phyloP scores from a whole-genome alignment of 2,888 invertebrate species.

The Parnassius smintheus region DNA sequence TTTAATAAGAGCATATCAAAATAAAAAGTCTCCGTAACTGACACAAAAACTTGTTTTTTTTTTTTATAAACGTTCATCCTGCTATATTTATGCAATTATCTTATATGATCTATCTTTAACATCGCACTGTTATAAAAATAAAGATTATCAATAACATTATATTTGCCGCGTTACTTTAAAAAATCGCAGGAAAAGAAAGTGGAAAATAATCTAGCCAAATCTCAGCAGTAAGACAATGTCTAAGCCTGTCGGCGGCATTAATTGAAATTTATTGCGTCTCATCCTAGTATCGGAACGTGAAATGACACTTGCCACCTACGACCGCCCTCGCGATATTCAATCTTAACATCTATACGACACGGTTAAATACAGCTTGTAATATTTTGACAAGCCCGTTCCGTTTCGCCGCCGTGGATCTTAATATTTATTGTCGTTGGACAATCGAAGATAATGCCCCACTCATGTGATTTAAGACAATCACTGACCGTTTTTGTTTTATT shows the following conservation, averaged over 20 bases:
- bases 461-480: slow-evolving; percentile 76
- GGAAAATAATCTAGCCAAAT: slow-evolving; percentile 59
- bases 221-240: slow-evolving; percentile 64
- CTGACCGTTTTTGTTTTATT: slow-evolving; percentile 65
- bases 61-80: too few relatives aligned
- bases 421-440: slow-evolving; percentile 64
- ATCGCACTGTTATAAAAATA: background rate
- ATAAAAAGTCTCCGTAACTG: too few relatives aligned
- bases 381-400: slow-evolving; percentile 44
- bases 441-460: slow-evolving; percentile 77
- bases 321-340: slow-evolving; percentile 37
- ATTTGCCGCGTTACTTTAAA: slow-evolving; percentile 8
- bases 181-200: slow-evolving; percentile 32
- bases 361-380: slow-evolving; percentile 36
- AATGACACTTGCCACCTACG: slow-evolving; percentile 46
- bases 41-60: too few relatives aligned
- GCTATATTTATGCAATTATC: too few relatives aligned
- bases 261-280: slow-evolving; percentile 78
- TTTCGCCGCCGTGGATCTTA: slow-evolving; percentile 44
- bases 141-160: background rate
- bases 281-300: slow-evolving; percentile 55
- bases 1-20: too few relatives aligned
- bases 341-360: slow-evolving; percentile 36
- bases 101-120: slow-evolving; percentile 10
- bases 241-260: slow-evolving; percentile 67